These are phyloP conservation scores for Latrodectus hesperus DNA, from an alignment of 2,888 invertebrate species.

Conservation along the genomic window DNA sequence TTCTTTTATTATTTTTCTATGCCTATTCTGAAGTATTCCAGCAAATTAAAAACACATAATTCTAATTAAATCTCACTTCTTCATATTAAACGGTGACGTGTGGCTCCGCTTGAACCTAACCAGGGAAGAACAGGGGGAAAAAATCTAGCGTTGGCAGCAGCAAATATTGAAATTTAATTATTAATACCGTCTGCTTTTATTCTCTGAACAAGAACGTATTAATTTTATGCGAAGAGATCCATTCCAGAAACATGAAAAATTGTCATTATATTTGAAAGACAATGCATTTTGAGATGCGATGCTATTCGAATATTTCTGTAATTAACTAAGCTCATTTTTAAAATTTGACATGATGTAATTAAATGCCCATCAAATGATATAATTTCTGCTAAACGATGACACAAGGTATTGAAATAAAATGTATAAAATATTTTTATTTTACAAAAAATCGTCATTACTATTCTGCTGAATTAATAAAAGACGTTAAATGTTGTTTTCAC, in stretches of 20 bases:
- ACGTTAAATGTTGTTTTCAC: no score
- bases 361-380: slow-evolving; percentile 2
- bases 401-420: no score
- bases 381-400: not conserved
- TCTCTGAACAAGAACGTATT: not conserved
- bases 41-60: slow-evolving; percentile 29
- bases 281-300: no score
- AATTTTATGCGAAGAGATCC: not conserved
- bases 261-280: not conserved
- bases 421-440: no score
- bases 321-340: not conserved
- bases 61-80: slow-evolving; percentile 28
- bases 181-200: slow-evolving; percentile 20
- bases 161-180: slow-evolving; percentile 48
- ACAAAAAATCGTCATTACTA: no score
- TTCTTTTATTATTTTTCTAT: not conserved
- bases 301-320: not conserved
- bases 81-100: not conserved
- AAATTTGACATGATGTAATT: slow-evolving; percentile 2
- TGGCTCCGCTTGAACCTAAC: not conserved
- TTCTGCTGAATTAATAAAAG: no score
- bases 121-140: not conserved
- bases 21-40: not conserved
- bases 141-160: not conserved
- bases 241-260: not conserved